These are phyloP conservation scores for Dromococcyx pavoninus DNA, from an alignment of 2,797 vertebrate species.

Conservation along the genomic window DNA sequence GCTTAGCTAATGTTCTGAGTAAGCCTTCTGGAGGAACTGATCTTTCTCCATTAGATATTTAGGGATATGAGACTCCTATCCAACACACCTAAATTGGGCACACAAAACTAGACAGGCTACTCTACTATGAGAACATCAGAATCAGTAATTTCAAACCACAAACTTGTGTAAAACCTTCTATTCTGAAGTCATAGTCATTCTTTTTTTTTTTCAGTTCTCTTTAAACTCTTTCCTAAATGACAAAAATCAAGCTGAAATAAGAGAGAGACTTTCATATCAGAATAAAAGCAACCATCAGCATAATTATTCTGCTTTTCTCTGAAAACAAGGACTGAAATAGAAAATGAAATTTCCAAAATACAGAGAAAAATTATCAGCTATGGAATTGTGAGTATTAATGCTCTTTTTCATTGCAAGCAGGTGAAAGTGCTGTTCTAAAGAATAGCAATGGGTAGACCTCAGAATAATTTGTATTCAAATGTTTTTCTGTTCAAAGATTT, in stretches of 20 bases:
- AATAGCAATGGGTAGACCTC: background rate
- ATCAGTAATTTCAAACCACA: background rate
- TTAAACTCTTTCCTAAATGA: background rate
- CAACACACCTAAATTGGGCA: background rate
- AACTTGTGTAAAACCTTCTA: background rate
- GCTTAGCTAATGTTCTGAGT: no score
- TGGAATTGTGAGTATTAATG: background rate
- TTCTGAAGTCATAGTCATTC: background rate
- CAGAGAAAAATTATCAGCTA: background rate
- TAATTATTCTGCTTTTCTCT: background rate
- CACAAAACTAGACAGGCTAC: background rate
- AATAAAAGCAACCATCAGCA: background rate
- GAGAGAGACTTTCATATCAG: background rate
- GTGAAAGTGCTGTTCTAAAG: background rate
- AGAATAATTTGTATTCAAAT: slow-evolving; percentile 35
- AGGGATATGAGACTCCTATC: background rate
- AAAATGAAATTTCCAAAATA: background rate
- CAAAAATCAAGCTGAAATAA: background rate
- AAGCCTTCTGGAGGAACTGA: background rate
- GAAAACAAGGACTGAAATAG: background rate
- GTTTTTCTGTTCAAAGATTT: background rate
- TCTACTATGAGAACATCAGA: background rate
- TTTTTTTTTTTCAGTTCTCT: background rate
- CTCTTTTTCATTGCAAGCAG: background rate
- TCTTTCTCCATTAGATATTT: background rate